Conservation (phyloP, 2,113 vertebrate species). For the Podilymbus podiceps region DNA sequence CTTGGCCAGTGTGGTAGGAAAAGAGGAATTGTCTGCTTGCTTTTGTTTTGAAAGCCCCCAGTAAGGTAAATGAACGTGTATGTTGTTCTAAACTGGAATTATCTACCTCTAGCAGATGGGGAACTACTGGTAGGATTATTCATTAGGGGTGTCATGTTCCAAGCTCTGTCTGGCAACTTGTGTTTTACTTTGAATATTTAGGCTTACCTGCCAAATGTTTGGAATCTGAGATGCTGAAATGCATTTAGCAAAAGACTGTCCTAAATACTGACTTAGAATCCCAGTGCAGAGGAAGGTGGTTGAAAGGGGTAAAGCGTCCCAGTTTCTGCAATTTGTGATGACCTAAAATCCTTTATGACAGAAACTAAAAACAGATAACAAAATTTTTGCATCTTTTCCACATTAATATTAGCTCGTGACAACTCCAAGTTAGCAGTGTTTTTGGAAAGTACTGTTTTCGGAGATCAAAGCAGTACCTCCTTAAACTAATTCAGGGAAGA, state of each 20-base stretch:
- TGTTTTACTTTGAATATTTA: neutral
- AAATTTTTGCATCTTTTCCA: neutral
- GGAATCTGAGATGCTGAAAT: neutral
- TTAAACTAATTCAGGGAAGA: neutral
- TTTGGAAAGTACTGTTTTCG: neutral
- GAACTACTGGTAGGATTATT: neutral
- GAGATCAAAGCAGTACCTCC: neutral
- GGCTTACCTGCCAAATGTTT: neutral
- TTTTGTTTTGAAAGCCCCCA: neutral
- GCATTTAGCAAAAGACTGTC: neutral
- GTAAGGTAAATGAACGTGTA: neutral
- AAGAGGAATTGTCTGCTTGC: neutral
- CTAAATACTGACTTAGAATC: neutral
- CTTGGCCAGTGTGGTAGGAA: neutral
- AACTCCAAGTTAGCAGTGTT: accelerated
- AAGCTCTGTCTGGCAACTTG: neutral
- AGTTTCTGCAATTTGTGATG: conserved; percentile 11
- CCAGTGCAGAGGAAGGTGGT: neutral
- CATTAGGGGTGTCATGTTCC: neutral
- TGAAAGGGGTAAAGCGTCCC: conserved; percentile 11
- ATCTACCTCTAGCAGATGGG: neutral
- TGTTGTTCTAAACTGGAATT: neutral
- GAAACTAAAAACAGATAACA: neutral
- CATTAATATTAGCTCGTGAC: neutral
- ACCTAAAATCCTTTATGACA: conserved; percentile 38